A percentile compares a stretch with the other conserved stretches of the same genome.
These are phyloP conservation scores for Ophion costatus DNA, from an alignment of 2,888 invertebrate genomes.

Conservation along the genomic window DNA sequence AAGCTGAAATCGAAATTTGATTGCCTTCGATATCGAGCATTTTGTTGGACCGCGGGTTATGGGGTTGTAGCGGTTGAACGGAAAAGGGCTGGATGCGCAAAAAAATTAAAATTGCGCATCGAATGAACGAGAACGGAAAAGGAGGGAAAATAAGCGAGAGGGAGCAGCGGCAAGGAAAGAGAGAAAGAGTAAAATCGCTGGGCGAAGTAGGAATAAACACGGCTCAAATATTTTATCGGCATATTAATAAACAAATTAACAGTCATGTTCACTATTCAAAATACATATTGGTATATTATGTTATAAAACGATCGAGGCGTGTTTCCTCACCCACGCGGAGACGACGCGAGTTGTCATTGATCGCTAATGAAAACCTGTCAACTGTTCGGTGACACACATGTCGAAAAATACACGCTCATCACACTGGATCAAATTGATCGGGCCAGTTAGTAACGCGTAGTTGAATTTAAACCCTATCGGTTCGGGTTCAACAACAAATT, in stretches of 20 bases:
- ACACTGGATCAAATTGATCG: too few relatives aligned
- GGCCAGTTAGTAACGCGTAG: too few relatives aligned
- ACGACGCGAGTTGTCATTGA: too few relatives aligned
- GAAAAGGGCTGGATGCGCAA: neutral
- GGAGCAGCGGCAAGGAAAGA: neutral
- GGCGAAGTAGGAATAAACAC: conserved; percentile 19
- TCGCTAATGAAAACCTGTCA: too few relatives aligned
- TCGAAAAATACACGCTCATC: too few relatives aligned
- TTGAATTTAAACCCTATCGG: too few relatives aligned
- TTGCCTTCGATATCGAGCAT: conserved; percentile 46
- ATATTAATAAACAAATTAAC: conserved; percentile 70
- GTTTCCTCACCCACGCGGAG: too few relatives aligned
- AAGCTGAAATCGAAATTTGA: conserved; percentile 51
- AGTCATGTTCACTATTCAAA: conserved; percentile 61
- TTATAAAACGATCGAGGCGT: neutral
- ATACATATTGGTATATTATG: conserved; percentile 59
- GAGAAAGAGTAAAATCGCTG: neutral
- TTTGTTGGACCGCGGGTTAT: conserved; percentile 5
- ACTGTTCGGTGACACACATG: too few relatives aligned
- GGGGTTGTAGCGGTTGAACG: neutral
- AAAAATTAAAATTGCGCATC: conserved; percentile 30
- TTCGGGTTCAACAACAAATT: too few relatives aligned
- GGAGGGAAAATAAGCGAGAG: neutral
- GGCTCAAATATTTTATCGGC: conserved; percentile 57
- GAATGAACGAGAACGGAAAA: neutral